These are phyloP conservation scores for Nannobrachium achirus DNA, from an alignment of 2,113 vertebrate genomes.

Conservation along the genomic window DNA sequence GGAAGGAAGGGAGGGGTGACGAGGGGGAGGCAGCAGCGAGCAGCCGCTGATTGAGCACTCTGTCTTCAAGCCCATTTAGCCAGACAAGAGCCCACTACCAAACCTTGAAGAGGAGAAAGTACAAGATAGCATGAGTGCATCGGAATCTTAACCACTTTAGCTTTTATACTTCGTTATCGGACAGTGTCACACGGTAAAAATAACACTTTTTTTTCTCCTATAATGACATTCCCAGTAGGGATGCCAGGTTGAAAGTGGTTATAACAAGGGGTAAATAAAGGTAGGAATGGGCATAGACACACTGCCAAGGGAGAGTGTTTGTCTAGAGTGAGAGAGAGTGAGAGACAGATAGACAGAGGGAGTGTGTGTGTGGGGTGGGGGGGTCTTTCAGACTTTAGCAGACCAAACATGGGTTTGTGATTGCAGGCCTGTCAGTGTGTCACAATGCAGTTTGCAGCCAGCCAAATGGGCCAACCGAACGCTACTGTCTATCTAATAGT, in stretches of 20 bases:
- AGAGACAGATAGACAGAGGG: neutral
- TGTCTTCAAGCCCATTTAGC: slow-evolving; percentile 59
- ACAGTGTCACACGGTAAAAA: no score
- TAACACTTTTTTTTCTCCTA: no score
- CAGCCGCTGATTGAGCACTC: slow-evolving; percentile 57
- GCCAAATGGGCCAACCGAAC: slow-evolving; percentile 27
- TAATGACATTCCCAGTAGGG: no score
- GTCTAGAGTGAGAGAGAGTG: neutral
- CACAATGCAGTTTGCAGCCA: slow-evolving; percentile 28
- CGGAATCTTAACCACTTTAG: slow-evolving; percentile 23
- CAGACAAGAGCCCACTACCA: slow-evolving; percentile 30
- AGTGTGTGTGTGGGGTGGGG: neutral
- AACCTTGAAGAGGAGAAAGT: slow-evolving; percentile 40
- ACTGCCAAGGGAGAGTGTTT: neutral
- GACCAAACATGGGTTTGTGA: neutral
- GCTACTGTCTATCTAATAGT: slow-evolving; percentile 1
- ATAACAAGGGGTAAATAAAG: no score
- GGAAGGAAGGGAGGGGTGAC: slow-evolving; percentile 28
- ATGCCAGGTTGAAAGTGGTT: no score
- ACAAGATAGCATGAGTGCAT: slow-evolving; percentile 19
- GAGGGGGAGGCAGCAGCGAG: slow-evolving; percentile 28
- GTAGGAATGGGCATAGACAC: neutral
- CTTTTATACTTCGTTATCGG: no score
- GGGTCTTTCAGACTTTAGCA: no score
- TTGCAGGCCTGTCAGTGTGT: slow-evolving; percentile 19